phyloP scores from a whole-genome alignment of 2,888 invertebrate species.

The Cremastinae sp. region DNA sequence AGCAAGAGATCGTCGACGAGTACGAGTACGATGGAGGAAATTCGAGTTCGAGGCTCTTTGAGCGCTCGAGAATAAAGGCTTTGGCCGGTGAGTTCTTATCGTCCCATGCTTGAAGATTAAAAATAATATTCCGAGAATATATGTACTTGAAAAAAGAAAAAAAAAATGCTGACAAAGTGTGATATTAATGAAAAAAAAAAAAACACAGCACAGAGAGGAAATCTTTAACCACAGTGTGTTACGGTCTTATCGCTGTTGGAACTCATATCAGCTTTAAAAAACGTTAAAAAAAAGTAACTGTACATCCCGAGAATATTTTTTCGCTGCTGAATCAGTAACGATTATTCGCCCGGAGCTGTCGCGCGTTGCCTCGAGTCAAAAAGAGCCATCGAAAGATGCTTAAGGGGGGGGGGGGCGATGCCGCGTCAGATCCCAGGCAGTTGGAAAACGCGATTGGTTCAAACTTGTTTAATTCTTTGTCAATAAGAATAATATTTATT shows the following conservation, averaged over 20 bases:
- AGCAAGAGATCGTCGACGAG: conserved; percentile 96
- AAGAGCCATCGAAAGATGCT: no score
- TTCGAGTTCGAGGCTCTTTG: conserved; percentile 99
- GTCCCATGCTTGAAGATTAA: background rate
- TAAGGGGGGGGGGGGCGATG: no score
- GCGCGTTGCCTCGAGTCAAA: no score
- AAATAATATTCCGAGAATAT: conserved; percentile 7
- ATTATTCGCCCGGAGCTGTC: conserved; percentile 31
- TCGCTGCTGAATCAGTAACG: conserved; percentile 52
- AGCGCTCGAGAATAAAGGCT: conserved; percentile 99
- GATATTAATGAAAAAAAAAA: no score
- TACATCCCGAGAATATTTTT: conserved; percentile 14
- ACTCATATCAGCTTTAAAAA: conserved; percentile 36
- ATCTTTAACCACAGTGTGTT: conserved; percentile 27
- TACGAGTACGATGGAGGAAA: conserved; percentile 99
- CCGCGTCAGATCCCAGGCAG: no score
- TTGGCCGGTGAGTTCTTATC: conserved; percentile 89
- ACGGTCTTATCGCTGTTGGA: conserved; percentile 49
- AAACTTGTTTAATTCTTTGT: no score
- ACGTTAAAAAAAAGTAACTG: conserved; percentile 8
- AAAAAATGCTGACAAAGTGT: background rate
- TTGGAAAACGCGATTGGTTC: no score
- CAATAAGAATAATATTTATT: no score
- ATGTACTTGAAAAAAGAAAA: conserved; percentile 13
- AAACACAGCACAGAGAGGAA: conserved; percentile 25